These are phyloP conservation scores for Elymnias hypermnestra DNA, from an alignment of 1,140 invertebrate genomes.

Conservation along the genomic window DNA sequence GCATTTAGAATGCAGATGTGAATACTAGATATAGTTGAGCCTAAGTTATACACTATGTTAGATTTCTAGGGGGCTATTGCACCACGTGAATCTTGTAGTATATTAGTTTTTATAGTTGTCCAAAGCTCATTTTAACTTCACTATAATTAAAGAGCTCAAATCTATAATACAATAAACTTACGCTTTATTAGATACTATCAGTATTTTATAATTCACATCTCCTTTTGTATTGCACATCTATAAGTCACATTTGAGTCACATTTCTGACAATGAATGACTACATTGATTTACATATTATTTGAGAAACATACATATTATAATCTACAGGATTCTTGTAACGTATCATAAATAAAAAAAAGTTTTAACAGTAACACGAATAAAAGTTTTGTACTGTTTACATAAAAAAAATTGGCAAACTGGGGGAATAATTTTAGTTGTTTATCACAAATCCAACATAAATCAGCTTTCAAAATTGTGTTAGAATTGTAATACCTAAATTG, in stretches of 20 bases:
- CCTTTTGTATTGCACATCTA: conserved; percentile 53
- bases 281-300: not conserved
- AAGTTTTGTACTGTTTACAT: too few relatives aligned
- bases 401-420: too few relatives aligned
- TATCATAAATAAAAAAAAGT: too few relatives aligned
- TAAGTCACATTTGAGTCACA: not conserved
- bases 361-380: too few relatives aligned
- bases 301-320: too few relatives aligned
- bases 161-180: conserved; percentile 57
- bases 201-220: conserved; percentile 37
- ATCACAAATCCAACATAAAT: too few relatives aligned
- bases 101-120: conserved; percentile 2
- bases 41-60: conserved; percentile 16
- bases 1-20: conserved; percentile 29
- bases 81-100: conserved; percentile 9
- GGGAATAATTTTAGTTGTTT: too few relatives aligned
- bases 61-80: conserved; percentile 17
- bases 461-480: too few relatives aligned
- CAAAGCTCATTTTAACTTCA: not conserved
- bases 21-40: conserved; percentile 9
- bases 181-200: conserved; percentile 55
- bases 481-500: too few relatives aligned
- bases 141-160: conserved; percentile 35
- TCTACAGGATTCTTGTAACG: too few relatives aligned
- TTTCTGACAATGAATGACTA: not conserved